These are phyloP conservation scores for Megaustenia siamemsis DNA, from an alignment of 2,888 invertebrate species.

Conservation along the genomic window DNA sequence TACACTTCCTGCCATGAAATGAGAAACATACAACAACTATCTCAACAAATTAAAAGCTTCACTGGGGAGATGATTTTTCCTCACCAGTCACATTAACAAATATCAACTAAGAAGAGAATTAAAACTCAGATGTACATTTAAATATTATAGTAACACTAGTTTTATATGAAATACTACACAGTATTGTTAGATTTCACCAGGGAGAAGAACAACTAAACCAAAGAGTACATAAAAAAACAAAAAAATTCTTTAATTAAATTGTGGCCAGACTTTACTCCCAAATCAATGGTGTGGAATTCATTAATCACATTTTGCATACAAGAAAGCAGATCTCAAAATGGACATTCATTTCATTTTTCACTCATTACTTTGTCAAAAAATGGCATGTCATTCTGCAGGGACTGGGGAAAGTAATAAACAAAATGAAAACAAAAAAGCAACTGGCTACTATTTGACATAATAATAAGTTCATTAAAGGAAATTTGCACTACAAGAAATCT, in stretches of 20 bases:
- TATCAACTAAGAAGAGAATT: not conserved
- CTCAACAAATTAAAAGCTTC: not conserved
- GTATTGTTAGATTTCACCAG: not conserved
- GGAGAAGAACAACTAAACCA: not conserved
- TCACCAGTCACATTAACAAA: conserved; percentile 23
- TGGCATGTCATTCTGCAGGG: not conserved
- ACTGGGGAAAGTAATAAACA: not conserved
- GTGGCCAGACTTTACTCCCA: not conserved
- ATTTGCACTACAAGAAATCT: not conserved
- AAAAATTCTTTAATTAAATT: conserved; percentile 1
- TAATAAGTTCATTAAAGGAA: not conserved
- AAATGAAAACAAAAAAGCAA: not conserved
- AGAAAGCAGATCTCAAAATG: conserved; percentile 30
- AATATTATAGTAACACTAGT: no score
- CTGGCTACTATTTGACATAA: conserved; percentile 12
- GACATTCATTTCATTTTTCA: not conserved
- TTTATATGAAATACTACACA: not conserved
- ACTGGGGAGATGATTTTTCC: not conserved
- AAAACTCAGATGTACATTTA: not conserved
- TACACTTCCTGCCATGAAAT: conserved; percentile 20
- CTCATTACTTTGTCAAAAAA: not conserved
- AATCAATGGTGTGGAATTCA: conserved; percentile 13
- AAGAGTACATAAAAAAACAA: not conserved
- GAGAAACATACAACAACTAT: conserved; percentile 21
- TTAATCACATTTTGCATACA: conserved; percentile 24